Evolutionary conservation across 1,140 invertebrate genomes (phyloP).

Genomic region (Fopius arisanus): DNA sequence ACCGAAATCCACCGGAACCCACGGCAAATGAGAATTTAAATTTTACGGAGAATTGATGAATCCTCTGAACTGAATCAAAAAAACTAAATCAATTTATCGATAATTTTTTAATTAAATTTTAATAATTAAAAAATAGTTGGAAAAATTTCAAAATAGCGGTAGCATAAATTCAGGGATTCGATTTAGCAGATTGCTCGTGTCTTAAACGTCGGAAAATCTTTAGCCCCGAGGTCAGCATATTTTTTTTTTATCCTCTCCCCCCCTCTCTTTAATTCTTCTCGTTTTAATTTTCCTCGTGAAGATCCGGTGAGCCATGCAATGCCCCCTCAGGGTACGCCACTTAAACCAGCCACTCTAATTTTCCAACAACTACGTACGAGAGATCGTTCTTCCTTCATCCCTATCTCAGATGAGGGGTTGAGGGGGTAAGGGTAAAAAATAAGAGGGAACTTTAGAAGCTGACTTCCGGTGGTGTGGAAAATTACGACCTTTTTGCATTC

Average conservation of each 20-base stretch:
- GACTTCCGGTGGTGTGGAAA: constrained; percentile 18
- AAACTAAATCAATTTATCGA: too few relatives aligned
- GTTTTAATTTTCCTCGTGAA: not conserved
- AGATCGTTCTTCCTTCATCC: not conserved
- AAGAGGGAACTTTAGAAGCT: constrained; percentile 7
- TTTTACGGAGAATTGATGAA: too few relatives aligned
- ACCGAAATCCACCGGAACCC: too few relatives aligned
- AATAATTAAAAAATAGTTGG: too few relatives aligned
- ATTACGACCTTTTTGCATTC: constrained; percentile 22
- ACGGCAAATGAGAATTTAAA: too few relatives aligned
- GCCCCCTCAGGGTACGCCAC: not conserved
- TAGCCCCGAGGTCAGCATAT: not conserved
- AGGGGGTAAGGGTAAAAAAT: not conserved
- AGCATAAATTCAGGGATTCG: too few relatives aligned
- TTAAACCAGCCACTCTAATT: not conserved
- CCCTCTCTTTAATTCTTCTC: not conserved
- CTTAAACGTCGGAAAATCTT: not conserved
- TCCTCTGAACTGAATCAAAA: too few relatives aligned
- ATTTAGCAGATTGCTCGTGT: not conserved
- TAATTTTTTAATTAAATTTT: too few relatives aligned
- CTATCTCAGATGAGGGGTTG: not conserved
- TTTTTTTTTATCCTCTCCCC: not conserved
- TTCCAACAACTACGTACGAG: constrained; percentile 2
- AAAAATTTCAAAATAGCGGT: too few relatives aligned
- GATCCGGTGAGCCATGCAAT: not conserved